phyloP scores from a whole-genome alignment of 2,113 vertebrate species.

The Carettochelys insculpta region DNA sequence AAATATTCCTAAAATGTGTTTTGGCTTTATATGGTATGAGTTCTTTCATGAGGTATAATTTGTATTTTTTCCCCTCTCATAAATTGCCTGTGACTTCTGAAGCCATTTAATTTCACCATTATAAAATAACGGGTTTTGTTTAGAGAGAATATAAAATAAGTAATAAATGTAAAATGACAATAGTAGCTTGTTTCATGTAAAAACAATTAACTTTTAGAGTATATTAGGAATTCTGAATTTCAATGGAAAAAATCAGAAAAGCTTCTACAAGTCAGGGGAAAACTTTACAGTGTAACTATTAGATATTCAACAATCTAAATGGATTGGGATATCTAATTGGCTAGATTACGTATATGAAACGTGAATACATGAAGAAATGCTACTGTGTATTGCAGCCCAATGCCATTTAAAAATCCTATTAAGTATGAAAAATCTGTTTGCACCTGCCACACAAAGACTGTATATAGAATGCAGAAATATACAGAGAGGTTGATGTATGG shows the following conservation, averaged over 20 bases:
- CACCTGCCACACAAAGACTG: neutral
- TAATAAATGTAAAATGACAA: neutral
- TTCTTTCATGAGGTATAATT: slow-evolving; percentile 35
- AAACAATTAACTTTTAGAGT: neutral
- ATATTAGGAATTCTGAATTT: slow-evolving; percentile 20
- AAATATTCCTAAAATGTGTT: slow-evolving; percentile 39
- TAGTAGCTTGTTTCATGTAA: neutral
- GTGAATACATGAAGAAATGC: neutral
- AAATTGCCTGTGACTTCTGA: slow-evolving; percentile 11
- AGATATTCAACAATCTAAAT: neutral
- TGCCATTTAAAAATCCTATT: neutral
- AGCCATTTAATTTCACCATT: slow-evolving; percentile 7
- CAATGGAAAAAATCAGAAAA: neutral
- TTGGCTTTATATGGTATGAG: slow-evolving; percentile 15
- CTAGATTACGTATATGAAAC: neutral
- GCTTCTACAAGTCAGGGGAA: neutral
- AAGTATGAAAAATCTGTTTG: neutral
- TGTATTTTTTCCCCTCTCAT: slow-evolving; percentile 27
- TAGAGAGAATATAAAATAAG: neutral
- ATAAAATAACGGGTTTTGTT: neutral
- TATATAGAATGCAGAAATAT: neutral
- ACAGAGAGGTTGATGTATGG: neutral
- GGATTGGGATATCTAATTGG: neutral
- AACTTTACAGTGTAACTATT: neutral
- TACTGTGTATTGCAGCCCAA: neutral